These are phyloP conservation scores for Macrotus californicus DNA, from an alignment of 2,113 vertebrate species.

Conservation along the genomic window DNA sequence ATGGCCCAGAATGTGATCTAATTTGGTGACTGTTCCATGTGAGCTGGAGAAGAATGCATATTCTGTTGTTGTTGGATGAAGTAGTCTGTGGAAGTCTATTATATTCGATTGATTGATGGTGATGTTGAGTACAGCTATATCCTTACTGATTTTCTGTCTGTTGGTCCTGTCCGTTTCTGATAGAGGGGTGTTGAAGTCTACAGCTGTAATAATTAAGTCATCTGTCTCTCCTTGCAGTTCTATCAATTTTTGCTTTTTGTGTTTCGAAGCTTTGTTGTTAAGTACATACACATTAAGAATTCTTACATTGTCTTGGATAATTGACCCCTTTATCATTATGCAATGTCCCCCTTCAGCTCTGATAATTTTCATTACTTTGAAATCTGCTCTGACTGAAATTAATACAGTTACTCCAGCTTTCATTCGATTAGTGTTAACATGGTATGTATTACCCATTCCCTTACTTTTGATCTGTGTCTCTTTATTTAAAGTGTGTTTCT, in stretches of 20 bases:
- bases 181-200: not conserved
- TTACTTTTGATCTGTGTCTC: not conserved
- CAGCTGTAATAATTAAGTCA: not conserved
- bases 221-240: not conserved
- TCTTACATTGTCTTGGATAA: not conserved
- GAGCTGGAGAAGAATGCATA: not conserved
- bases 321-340: not conserved
- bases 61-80: not conserved
- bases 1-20: not conserved
- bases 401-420: not conserved
- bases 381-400: not conserved
- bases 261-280: not conserved
- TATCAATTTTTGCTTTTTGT: not conserved
- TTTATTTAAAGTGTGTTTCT: too few species aligned
- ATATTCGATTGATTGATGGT: not conserved
- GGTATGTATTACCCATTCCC: not conserved
- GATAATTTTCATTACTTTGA: not conserved
- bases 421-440: not conserved
- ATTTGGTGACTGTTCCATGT: not conserved
- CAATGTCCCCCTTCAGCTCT: not conserved
- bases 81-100: not conserved
- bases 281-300: not conserved
- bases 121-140: not conserved
- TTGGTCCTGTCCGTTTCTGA: not conserved
- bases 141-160: not conserved